Percentiles rank a stretch among this genome's conserved stretches.
Conservation (phyloP, 2,113 vertebrate genomes). For the Noturus placidus region DNA sequence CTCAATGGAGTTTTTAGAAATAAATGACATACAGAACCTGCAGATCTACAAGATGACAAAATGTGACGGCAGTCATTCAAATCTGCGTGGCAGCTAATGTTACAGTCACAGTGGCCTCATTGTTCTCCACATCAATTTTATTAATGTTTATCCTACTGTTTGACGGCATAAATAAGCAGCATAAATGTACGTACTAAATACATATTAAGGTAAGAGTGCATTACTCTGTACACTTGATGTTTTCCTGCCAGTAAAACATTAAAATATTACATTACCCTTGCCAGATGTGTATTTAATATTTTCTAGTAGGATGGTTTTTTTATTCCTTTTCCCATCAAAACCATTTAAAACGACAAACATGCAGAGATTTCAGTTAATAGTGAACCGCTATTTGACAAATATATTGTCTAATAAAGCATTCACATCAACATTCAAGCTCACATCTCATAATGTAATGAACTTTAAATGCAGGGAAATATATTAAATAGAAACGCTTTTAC, state of each 20-base stretch:
- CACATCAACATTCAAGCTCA: background rate
- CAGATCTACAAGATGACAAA: background rate
- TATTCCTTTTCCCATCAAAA: background rate
- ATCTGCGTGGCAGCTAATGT: background rate
- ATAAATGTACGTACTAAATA: background rate
- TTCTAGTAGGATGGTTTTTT: background rate
- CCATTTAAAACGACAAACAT: background rate
- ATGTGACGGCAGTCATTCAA: background rate
- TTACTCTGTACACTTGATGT: background rate
- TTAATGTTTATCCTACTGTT: background rate
- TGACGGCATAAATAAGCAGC: background rate
- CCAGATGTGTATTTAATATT: background rate
- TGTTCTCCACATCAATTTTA: background rate
- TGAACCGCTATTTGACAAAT: background rate
- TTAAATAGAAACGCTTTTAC: background rate
- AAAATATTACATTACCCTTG: background rate
- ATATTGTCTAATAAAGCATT: background rate
- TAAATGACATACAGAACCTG: background rate
- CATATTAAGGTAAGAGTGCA: background rate
- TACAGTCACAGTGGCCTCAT: background rate
- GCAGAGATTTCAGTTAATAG: background rate
- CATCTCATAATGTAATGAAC: background rate
- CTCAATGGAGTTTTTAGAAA: background rate
- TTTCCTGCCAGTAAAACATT: background rate
- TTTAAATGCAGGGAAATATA: background rate